Base-by-base conservation (phyloP, 1,140 invertebrate species). In the Magallana angulata region DNA sequence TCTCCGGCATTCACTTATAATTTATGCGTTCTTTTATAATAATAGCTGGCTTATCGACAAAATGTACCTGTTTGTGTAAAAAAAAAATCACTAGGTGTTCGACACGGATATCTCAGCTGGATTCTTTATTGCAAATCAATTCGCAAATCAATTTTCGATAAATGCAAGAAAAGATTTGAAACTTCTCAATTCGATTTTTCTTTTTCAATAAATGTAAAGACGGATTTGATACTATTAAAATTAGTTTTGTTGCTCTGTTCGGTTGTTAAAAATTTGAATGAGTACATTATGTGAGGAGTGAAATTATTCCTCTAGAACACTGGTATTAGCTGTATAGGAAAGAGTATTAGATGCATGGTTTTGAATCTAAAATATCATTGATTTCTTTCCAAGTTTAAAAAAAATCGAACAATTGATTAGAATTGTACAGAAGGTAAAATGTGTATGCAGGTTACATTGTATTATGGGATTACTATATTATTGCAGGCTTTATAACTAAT, bases 371-470 rank as follows among this genome's bases (percentile, higher is more conserved):
- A 76, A 76, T 36, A 30, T 30, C 14, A 76, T 76, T 76, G 68
- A 76, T 76, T 76, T 76, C 24, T 6, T 76, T 30, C 68, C 18
- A 76, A 76, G 68, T 76, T 30, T 36, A 4, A 71, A 71, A 64
- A 71, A 76, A 76, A 76, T 76, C 68, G 24, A 76, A 30, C 18
- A 76, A 76, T 76, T 76, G 68, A 76, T 76, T 36, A n/a, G 14
- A 48, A 48, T 48, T 5, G 36, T 48, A 3, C 36, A 48, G 5
- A 48, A 48, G 36, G 36, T 48, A 48, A 48, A 48, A 48, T 48
- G 36, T 48, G 36, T 48, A 48, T 48, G 36, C 36, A 4, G 36
- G 36, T 48, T 1, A 48, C 36, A 48, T 48, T 48, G 36, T 48
- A 48, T 48, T 48, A 48, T 48, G 36, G 36, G 36, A 48, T 48